These are phyloP conservation scores for Onychorhynchus coronatus DNA, from an alignment of 2,113 vertebrate species.

Conservation along the genomic window DNA sequence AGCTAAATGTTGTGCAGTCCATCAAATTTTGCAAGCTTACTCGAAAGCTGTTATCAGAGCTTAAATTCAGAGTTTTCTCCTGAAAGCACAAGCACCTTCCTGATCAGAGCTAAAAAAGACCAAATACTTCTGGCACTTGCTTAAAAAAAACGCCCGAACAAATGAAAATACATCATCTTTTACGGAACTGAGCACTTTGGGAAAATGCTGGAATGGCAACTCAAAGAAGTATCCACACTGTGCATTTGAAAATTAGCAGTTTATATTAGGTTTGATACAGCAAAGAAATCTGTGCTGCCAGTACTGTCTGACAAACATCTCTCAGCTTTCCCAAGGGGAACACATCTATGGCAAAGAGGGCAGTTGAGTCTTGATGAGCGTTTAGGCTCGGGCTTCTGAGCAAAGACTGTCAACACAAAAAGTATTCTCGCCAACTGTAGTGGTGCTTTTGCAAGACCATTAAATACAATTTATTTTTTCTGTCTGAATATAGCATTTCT, in stretches of 20 bases:
- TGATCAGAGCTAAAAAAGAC: neutral
- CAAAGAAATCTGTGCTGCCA: constrained; percentile 41
- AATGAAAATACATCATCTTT: neutral
- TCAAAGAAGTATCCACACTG: neutral
- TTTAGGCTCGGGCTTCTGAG: constrained; percentile 26
- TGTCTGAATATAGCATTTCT: constrained; percentile 6
- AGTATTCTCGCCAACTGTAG: constrained; percentile 1
- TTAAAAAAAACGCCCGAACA: neutral
- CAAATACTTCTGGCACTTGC: neutral
- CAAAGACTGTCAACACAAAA: constrained; percentile 30
- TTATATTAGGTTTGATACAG: constrained; percentile 41
- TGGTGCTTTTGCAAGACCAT: constrained; percentile 43
- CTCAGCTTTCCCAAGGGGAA: constrained; percentile 40
- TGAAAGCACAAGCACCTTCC: neutral
- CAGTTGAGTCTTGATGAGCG: constrained; percentile 22
- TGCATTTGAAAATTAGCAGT: neutral
- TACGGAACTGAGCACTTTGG: neutral
- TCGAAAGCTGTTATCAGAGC: neutral
- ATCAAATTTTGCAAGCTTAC: neutral
- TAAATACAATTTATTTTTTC: constrained; percentile 12
- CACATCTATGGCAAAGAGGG: neutral
- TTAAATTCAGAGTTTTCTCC: neutral
- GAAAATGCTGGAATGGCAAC: neutral
- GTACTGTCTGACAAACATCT: constrained; percentile 28
- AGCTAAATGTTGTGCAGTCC: neutral